Percentiles rank a stretch among this genome's conserved stretches.
phyloP scores from a whole-genome alignment of 2,797 vertebrate genomes.

The Capromys pilorides region DNA sequence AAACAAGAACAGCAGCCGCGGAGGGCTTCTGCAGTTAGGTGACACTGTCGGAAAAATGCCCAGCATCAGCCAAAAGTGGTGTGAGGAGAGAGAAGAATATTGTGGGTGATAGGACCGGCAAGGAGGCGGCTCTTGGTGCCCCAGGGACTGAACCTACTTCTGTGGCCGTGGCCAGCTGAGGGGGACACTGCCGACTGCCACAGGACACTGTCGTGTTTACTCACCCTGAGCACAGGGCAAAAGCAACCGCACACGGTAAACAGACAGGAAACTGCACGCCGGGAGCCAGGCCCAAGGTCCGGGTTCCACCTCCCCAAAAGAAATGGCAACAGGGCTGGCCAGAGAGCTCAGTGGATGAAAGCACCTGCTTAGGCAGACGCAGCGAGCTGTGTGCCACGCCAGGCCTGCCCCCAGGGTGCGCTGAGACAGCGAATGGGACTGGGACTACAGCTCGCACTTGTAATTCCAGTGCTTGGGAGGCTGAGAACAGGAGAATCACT shows the following conservation, averaged over 20 bases:
- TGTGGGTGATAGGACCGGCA: not conserved
- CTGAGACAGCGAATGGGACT: no score
- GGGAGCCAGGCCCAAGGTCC: not conserved
- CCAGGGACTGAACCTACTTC: no score
- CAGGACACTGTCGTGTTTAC: not conserved
- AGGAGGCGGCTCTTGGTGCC: not conserved
- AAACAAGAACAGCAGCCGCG: not conserved
- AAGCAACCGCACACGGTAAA: not conserved
- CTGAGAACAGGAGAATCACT: no score
- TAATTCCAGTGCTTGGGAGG: no score
- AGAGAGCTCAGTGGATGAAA: no score
- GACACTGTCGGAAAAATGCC: not conserved
- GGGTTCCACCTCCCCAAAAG: not conserved
- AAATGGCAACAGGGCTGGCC: not conserved
- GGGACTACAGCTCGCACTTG: no score
- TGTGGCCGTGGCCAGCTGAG: not conserved
- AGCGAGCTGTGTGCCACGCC: no score
- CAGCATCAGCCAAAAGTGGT: not conserved
- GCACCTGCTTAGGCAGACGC: no score
- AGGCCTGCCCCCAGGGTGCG: no score
- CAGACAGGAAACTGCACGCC: no score
- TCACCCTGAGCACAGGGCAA: not conserved
- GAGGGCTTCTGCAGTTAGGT: not conserved
- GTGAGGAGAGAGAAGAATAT: not conserved
- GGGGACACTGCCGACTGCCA: not conserved